Conservation (phyloP, 2,888 invertebrate genomes). For the Hirtodrosophila alboralis region DNA sequence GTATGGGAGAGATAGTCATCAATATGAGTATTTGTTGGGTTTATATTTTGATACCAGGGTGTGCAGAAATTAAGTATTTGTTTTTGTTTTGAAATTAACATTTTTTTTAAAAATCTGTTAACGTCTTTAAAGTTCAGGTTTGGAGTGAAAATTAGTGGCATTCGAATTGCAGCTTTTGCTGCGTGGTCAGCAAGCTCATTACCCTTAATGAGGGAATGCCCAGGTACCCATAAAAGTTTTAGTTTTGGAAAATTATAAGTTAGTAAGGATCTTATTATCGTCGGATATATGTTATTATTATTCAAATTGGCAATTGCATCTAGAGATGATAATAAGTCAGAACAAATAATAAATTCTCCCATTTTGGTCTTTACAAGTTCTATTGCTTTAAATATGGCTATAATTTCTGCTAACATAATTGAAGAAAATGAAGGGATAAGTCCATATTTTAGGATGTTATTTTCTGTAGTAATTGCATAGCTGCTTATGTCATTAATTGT, state of each 20-base stretch:
- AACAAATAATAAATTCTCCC: background rate
- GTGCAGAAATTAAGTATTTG: too few relatives aligned
- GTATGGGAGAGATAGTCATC: too few relatives aligned
- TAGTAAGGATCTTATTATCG: background rate
- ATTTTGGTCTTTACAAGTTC: background rate
- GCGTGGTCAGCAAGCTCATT: constrained; percentile 1
- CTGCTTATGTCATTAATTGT: too few relatives aligned
- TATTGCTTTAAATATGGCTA: too few relatives aligned
- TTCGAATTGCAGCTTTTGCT: constrained; percentile 1
- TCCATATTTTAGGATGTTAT: too few relatives aligned
- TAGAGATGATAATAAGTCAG: background rate
- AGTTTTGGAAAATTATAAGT: background rate
- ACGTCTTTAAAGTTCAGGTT: background rate
- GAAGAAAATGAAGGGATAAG: too few relatives aligned
- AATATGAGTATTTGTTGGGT: too few relatives aligned
- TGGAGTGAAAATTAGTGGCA: background rate
- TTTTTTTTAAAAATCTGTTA: too few relatives aligned
- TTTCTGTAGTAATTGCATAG: too few relatives aligned
- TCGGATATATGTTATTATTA: background rate
- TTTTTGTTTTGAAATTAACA: too few relatives aligned
- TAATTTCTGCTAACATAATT: too few relatives aligned
- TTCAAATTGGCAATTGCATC: background rate
- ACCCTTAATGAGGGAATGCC: background rate
- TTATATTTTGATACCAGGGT: too few relatives aligned
- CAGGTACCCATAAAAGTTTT: constrained; percentile 1